Evolutionary conservation across 2,797 vertebrate genomes (phyloP).

Genomic region (Gallirallus australis): DNA sequence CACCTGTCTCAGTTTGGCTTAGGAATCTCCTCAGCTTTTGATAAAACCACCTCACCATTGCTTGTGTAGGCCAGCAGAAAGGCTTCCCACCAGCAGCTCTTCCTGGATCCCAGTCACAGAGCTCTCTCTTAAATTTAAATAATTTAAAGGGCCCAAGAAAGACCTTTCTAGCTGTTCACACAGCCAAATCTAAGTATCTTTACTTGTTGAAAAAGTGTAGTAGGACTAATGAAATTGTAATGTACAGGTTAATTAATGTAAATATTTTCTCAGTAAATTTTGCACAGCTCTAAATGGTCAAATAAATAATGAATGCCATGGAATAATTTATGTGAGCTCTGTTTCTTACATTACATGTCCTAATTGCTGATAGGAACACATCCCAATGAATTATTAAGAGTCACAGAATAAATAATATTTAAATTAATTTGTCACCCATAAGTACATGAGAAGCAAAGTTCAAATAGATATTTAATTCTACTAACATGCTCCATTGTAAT

Average conservation of each 20-base stretch:
- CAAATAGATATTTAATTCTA: conserved; percentile 37
- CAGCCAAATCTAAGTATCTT: background rate
- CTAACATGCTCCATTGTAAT: background rate
- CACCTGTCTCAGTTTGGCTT: background rate
- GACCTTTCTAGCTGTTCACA: background rate
- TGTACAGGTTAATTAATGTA: conserved; percentile 28
- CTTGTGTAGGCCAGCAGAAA: background rate
- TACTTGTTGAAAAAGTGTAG: background rate
- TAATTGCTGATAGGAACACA: conserved; percentile 51
- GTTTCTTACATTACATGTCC: conserved; percentile 45
- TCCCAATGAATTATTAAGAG: conserved; percentile 59
- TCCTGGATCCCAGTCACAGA: background rate
- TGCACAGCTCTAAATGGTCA: conserved; percentile 40
- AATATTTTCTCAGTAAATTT: conserved; percentile 57
- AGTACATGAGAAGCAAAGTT: conserved; percentile 27
- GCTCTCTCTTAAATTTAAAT: background rate
- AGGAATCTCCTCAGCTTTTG: background rate
- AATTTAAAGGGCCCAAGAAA: background rate
- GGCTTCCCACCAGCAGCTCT: background rate
- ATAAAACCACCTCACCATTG: background rate
- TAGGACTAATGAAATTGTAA: conserved; percentile 39
- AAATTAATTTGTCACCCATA: conserved; percentile 50
- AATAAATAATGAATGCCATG: conserved; percentile 65
- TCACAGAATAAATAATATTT: conserved; percentile 62
- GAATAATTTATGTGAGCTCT: conserved; percentile 53